Base-by-base conservation (phyloP, 2,888 invertebrate species). In the Uropetala carovei region DNA sequence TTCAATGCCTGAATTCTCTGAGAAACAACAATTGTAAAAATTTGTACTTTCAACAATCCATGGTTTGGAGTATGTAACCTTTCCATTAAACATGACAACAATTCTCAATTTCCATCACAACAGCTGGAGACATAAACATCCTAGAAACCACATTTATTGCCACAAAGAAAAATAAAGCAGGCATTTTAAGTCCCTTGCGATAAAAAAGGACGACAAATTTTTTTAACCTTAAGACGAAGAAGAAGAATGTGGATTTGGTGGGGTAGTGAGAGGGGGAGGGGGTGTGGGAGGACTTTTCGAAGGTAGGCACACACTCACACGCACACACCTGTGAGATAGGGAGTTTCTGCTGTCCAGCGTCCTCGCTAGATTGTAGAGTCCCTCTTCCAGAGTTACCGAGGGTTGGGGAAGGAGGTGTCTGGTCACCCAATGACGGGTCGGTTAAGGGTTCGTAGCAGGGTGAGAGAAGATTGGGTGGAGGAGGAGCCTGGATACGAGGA, bases 281-380 rank as follows among this genome's bases (percentile, higher is more conserved):
- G 27, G 75, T 18, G 22, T 75, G 22, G 75, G 27, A 75, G 75
- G 43, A 43, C 43, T 43, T 43, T 43, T 5, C 43, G 43, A 43
- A n/a, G 64, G 43, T 43, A 64, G 30, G 43, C 89, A 43, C 43
- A 89, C 89, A n/a, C 89, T 60, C 84, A 57, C 84, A 84, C 10
- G 60, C 89, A 89, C 89, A 89, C 89, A 89, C 89, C 89, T 89
- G 89, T 68, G 68, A 89, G 68, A 27, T 58, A 89, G 89, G 68
- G 89, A 89, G 89, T 43, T 89, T 60, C 89, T 43, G 89, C 89
- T 89, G 60, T 89, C 68, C 89, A 89, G 89, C 89, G 13, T 89
- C 89, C 89, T 64, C 60, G 89, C 64, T 89, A 89, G 89, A 89
- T 18, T 89, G 89, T 60, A 30, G 64, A n/a, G 43, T 68, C 64